These are phyloP conservation scores for Himalopsyche japonica DNA, from an alignment of 2,888 invertebrate species.

Conservation along the genomic window DNA sequence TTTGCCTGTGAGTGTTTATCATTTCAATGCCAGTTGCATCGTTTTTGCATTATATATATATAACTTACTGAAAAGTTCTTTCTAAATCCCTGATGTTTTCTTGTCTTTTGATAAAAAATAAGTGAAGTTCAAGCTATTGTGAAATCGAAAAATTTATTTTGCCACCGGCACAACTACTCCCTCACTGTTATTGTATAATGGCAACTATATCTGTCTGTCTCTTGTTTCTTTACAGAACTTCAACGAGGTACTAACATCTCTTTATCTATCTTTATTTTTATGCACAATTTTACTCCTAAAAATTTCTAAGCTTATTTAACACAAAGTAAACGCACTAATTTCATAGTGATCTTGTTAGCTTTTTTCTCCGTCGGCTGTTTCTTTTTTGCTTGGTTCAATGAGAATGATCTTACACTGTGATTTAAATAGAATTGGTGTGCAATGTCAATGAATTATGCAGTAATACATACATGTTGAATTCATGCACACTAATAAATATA, in stretches of 20 bases:
- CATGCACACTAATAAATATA: too few species aligned
- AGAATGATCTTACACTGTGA: background rate
- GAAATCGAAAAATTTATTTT: background rate
- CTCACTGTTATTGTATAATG: slow-evolving; percentile 31
- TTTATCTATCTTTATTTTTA: slow-evolving; percentile 11
- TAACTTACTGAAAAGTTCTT: background rate
- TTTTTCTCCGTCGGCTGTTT: background rate
- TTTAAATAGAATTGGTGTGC: background rate
- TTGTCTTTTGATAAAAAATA: background rate
- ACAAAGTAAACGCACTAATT: background rate
- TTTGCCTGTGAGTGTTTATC: slow-evolving; percentile 29
- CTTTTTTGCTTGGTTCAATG: background rate
- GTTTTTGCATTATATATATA: slow-evolving; percentile 12
- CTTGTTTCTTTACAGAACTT: slow-evolving; percentile 63
- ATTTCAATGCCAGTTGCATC: slow-evolving; percentile 32
- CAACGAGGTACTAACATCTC: slow-evolving; percentile 58
- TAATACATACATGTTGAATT: too few species aligned
- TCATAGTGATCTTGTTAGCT: background rate
- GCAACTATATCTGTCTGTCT: slow-evolving; percentile 48
- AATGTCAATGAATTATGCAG: too few species aligned
- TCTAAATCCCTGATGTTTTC: background rate
- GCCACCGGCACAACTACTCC: slow-evolving; percentile 18
- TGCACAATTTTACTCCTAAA: slow-evolving; percentile 12
- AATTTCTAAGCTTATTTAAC: background rate
- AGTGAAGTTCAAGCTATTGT: background rate